Evolutionary conservation across 2,797 vertebrate species (phyloP).

Genomic region (Hippoglossus hippoglossus): DNA sequence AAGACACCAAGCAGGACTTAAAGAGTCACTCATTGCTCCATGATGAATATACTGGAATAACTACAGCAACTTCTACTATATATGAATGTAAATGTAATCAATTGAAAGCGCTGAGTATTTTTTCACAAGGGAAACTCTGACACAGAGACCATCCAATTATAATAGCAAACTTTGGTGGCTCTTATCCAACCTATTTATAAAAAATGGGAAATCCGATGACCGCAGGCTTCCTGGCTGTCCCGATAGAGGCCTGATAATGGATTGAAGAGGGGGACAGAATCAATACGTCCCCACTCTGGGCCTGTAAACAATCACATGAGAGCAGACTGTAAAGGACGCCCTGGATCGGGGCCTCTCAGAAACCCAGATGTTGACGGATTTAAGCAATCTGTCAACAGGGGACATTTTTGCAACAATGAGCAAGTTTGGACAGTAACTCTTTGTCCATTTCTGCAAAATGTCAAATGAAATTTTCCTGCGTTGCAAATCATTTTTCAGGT

Average conservation of each 20-base stretch:
- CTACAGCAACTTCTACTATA: background rate
- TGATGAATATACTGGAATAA: conserved; percentile 13
- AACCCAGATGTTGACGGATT: conserved; percentile 2
- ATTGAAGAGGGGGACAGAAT: conserved; percentile 63
- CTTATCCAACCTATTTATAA: conserved; percentile 50
- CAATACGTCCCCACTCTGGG: conserved; percentile 62
- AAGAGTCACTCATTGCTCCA: conserved; percentile 31
- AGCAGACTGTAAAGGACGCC: conserved; percentile 20
- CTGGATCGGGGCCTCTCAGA: conserved; percentile 12
- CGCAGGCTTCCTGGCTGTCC: conserved; percentile 65
- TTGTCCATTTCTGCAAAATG: conserved; percentile 31
- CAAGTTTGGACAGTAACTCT: background rate
- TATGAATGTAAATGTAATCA: background rate
- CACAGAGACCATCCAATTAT: conserved; percentile 17
- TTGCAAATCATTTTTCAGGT: background rate
- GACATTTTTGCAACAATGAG: conserved; percentile 7
- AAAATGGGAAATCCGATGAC: conserved; percentile 69
- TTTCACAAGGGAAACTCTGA: background rate
- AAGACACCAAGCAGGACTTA: conserved; percentile 27
- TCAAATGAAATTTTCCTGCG: background rate
- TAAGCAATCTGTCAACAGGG: conserved; percentile 16
- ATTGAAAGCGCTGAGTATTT: no score
- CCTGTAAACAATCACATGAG: conserved; percentile 47
- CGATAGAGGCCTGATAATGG: conserved; percentile 66
- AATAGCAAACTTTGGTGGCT: conserved; percentile 60